phyloP scores from a whole-genome alignment of 37 sponge, comb jelly and placozoan genomes.

The Halichondria panicea region DNA sequence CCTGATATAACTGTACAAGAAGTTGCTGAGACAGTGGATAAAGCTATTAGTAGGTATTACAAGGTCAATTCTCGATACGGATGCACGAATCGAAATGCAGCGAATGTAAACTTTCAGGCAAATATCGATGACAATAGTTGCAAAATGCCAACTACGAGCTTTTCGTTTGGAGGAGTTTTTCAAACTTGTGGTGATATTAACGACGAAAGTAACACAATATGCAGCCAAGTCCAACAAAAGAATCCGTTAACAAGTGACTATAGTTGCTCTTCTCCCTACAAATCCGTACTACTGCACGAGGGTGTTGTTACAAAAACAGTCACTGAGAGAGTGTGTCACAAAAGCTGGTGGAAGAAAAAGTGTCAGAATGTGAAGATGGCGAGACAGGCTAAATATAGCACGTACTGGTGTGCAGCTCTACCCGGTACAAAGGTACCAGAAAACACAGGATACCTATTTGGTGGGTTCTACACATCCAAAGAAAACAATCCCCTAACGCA shows the following conservation, averaged over 20 bases:
- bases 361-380: no score
- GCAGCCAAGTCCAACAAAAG: slow-evolving; percentile 26
- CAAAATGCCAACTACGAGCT: slow-evolving; percentile 29
- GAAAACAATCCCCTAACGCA: slow-evolving; percentile 62
- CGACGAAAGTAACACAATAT: slow-evolving; percentile 28
- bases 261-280: slow-evolving; percentile 51
- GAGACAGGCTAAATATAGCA: slow-evolving; percentile 37
- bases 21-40: slow-evolving; percentile 38
- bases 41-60: slow-evolving; percentile 64
- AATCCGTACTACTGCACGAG: slow-evolving; percentile 49
- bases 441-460: slow-evolving; percentile 71
- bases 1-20: slow-evolving; percentile 48
- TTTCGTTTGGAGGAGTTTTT: slow-evolving; percentile 74
- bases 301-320: slow-evolving; percentile 42
- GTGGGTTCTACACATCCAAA: slow-evolving; percentile 67
- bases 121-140: slow-evolving; percentile 63
- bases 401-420: slow-evolving; percentile 71
- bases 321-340: no score
- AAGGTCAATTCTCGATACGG: slow-evolving; percentile 65
- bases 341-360: no score
- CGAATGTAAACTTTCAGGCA: slow-evolving; percentile 70
- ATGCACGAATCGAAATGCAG: slow-evolving; percentile 53
- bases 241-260: slow-evolving; percentile 66
- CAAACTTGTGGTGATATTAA: slow-evolving; percentile 58
- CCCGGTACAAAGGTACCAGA: slow-evolving; percentile 5